phyloP scores from a whole-genome alignment of 2,888 invertebrate genomes.

The Meandrusa payeni region DNA sequence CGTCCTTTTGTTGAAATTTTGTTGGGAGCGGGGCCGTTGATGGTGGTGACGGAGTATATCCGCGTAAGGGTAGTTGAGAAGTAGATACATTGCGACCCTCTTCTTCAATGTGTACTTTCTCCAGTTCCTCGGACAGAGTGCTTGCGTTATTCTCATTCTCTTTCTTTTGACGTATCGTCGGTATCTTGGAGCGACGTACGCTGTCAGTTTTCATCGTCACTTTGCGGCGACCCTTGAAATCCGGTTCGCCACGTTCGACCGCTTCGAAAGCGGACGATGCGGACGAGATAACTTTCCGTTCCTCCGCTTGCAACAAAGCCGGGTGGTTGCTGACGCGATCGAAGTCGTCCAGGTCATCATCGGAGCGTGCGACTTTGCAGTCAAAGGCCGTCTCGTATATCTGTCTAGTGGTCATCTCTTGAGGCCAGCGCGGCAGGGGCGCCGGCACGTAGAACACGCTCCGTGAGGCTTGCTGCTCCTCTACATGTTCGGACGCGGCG shows the following conservation, averaged over 20 bases:
- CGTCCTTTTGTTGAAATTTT: conserved; percentile 88
- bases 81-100: conserved; percentile 77
- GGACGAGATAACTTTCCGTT: conserved; percentile 71
- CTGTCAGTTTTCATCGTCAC: conserved; percentile 79
- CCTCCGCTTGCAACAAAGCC: conserved; percentile 82
- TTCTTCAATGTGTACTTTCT: conserved; percentile 83
- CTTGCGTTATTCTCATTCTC: conserved; percentile 67
- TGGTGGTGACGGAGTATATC: conserved; percentile 90
- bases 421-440: conserved; percentile 83
- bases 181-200: conserved; percentile 81
- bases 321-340: conserved; percentile 91
- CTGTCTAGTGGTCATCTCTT: conserved; percentile 84
- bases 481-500: conserved; percentile 85
- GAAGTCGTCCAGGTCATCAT: conserved; percentile 89
- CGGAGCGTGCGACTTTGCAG: conserved; percentile 90
- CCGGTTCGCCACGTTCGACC: conserved; percentile 71
- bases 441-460: conserved; percentile 86
- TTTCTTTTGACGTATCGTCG: conserved; percentile 78
- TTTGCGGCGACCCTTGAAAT: conserved; percentile 80
- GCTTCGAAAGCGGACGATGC: conserved; percentile 76
- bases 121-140: conserved; percentile 76
- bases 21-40: conserved; percentile 91
- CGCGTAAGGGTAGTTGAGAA: conserved; percentile 84
- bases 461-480: conserved; percentile 83
- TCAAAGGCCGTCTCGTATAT: conserved; percentile 95